Evolutionary conservation across 2,888 invertebrate genomes (phyloP), one percentile per base, ranked within the genome.

Genomic region (Leucophora obtusa): DNA sequence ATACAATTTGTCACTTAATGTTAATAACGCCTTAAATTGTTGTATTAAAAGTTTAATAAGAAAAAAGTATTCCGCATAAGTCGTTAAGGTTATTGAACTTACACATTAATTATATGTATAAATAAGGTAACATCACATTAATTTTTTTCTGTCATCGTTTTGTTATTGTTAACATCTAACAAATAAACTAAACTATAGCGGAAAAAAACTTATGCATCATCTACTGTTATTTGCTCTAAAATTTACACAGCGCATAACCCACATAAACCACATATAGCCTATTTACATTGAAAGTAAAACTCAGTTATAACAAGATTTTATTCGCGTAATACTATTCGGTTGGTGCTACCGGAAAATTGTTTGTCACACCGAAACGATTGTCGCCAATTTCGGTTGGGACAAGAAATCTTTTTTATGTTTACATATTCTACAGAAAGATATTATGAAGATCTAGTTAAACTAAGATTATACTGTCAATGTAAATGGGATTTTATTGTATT

Each of bases 11-110:
- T 18, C 38, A 56, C 43, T 50, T 50, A 7, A 69, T 69, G 43
- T 69, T 71, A 71, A 72, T 53, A 59, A 73, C 66, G 65, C 66
- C 47, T 43, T 28, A 50, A 10, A 53, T 53, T 33, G 10, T 51
- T 43, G 21, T 21, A 21, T 28, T 28, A 1, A 7, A 6, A 28
- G 28, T 28, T 21, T 35, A 11, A 0, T 17, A 28, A 33, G 2
- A 28, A 28, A 33, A 21, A 47, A 65, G 21, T 14, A 65, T 54
- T 63, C 62, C 56, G 18, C 47, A 54, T 28, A 56, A 50, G 18
- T 15, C 7, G 43, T 54, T 43, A 38, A 50, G 81, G 72, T 77
- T 70, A 62, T 70, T 81, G 81, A 81, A 81, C 81, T 38, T 59
- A n/a, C 35, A n/a, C 21, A 53, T 50, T 38, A n/a, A n/a, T n/a